Conservation (phyloP, 2,113 vertebrate genomes). For the Typhlomys cinereus region DNA sequence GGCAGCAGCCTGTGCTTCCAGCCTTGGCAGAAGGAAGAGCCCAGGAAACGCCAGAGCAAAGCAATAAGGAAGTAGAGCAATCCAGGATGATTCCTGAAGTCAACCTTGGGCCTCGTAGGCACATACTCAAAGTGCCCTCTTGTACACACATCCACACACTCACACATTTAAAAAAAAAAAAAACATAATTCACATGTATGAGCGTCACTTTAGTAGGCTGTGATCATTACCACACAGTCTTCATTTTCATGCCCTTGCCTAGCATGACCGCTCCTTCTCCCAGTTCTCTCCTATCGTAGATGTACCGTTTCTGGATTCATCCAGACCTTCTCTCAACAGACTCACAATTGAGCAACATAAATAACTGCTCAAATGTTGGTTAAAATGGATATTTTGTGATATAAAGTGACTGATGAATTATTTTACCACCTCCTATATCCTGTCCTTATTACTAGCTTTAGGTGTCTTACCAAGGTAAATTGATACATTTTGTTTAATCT, state of each 20-base stretch:
- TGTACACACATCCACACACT: too few relatives aligned
- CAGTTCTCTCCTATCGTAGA: fast-evolving
- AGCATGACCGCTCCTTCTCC: background rate
- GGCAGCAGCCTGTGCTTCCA: too few relatives aligned
- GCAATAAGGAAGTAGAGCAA: too few relatives aligned
- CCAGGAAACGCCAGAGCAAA: too few relatives aligned
- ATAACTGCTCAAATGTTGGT: background rate
- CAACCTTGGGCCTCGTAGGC: too few relatives aligned
- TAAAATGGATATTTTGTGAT: background rate
- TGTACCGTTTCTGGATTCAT: background rate
- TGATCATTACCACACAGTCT: background rate
- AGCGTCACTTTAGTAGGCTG: background rate
- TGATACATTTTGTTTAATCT: background rate
- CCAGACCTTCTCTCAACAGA: background rate
- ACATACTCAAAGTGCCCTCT: too few relatives aligned
- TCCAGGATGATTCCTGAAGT: too few relatives aligned
- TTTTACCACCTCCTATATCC: background rate
- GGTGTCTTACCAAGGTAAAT: background rate
- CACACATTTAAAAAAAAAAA: background rate
- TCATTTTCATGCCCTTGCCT: background rate
- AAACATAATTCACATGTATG: background rate
- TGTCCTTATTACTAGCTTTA: background rate
- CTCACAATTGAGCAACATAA: background rate
- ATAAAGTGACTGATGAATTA: background rate
- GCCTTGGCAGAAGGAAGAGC: too few relatives aligned